A percentile compares a stretch with the other conserved stretches of the same genome.
These are phyloP conservation scores for Litoditis marina DNA, from an alignment of 2,888 invertebrate species.

Conservation along the genomic window DNA sequence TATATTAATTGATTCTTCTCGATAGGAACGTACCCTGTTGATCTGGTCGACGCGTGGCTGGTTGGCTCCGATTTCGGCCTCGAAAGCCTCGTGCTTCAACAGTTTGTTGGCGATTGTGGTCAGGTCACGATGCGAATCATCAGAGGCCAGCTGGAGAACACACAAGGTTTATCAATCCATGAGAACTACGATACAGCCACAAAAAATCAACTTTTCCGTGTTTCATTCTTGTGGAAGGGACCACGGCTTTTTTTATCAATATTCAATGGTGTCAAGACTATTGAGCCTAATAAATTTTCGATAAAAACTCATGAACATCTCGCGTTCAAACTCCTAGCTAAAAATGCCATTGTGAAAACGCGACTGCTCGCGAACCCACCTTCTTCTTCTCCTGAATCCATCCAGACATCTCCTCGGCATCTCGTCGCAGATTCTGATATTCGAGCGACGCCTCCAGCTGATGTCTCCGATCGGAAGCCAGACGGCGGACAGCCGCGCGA, in stretches of 20 bases:
- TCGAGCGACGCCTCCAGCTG: constrained; percentile 80
- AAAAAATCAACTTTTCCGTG: too few relatives aligned
- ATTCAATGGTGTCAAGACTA: too few relatives aligned
- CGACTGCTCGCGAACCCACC: too few relatives aligned
- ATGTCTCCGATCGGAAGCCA: constrained; percentile 73
- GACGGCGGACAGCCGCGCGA: constrained; percentile 68
- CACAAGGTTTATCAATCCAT: too few relatives aligned
- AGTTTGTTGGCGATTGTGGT: constrained; percentile 63
- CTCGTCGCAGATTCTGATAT: constrained; percentile 86
- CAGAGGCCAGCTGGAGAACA: constrained; percentile 22
- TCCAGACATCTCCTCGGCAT: constrained; percentile 76
- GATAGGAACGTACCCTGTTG: constrained; percentile 58
- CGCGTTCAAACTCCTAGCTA: too few relatives aligned
- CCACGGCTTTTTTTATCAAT: too few relatives aligned
- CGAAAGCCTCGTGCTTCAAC: constrained; percentile 66
- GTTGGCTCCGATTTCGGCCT: constrained; percentile 66
- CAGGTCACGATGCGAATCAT: constrained; percentile 66
- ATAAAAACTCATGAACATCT: too few relatives aligned
- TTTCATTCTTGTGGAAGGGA: too few relatives aligned
- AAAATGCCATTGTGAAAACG: too few relatives aligned
- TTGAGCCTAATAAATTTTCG: too few relatives aligned
- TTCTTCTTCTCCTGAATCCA: constrained; percentile 90
- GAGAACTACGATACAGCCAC: too few relatives aligned
- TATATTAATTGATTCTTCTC: too few relatives aligned
- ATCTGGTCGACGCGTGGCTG: constrained; percentile 63